phyloP scores from a whole-genome alignment of 1,140 invertebrate species.

The Brachionus plicatilis region DNA sequence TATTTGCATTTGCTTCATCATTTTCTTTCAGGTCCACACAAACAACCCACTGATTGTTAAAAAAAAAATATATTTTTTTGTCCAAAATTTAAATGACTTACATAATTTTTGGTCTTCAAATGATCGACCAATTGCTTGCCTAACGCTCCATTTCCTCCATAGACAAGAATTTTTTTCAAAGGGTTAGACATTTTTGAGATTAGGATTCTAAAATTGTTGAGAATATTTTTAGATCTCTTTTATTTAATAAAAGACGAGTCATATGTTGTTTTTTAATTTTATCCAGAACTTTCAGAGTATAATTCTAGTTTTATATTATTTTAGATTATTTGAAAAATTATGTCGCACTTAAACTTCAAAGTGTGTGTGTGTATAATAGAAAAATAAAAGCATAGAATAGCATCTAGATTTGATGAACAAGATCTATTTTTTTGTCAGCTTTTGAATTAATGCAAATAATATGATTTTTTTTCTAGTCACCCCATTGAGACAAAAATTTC shows the following conservation, averaged over 20 bases:
- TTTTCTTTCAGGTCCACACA: constrained; percentile 83
- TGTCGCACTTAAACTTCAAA: neutral
- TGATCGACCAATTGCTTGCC: constrained; percentile 75
- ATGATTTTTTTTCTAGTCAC: neutral
- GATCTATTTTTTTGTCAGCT: neutral
- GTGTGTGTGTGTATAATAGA: neutral
- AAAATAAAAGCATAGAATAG: neutral
- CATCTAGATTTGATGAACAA: neutral
- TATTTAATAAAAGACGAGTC: neutral
- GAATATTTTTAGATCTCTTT: neutral
- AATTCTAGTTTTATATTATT: neutral
- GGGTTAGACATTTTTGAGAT: neutral
- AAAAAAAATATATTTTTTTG: constrained; percentile 43
- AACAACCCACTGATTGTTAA: constrained; percentile 75
- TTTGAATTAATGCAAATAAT: neutral
- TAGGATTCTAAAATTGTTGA: neutral
- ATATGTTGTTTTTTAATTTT: neutral
- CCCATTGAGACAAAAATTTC: too few relatives aligned
- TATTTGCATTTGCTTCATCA: constrained; percentile 80
- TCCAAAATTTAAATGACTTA: constrained; percentile 56
- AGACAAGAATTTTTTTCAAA: constrained; percentile 71
- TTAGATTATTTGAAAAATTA: neutral
- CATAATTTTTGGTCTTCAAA: constrained; percentile 83
- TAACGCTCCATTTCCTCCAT: constrained; percentile 87
- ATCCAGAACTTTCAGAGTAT: neutral